A percentile compares a stretch with the other conserved stretches of the same genome.
Conservation (phyloP, 2,888 invertebrate genomes). For the Lypha dubia region DNA sequence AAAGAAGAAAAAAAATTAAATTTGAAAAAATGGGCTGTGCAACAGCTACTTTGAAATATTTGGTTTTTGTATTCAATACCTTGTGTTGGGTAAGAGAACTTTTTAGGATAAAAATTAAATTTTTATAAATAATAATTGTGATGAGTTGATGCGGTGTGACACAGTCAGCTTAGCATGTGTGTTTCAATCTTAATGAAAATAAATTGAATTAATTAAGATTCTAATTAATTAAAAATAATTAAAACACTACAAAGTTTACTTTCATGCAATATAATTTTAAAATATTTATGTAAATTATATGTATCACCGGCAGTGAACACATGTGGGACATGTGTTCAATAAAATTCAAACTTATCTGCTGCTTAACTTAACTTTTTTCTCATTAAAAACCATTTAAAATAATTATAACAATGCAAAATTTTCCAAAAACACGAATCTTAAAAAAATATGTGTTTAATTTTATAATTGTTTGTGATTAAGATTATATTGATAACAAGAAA, state of each 20-base stretch:
- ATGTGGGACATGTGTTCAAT: not conserved
- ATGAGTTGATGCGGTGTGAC: not conserved
- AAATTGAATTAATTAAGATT: no score
- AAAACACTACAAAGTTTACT: no score
- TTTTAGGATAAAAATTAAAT: not conserved
- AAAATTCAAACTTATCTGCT: not conserved
- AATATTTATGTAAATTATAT: no score
- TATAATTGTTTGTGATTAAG: slow-evolving; percentile 32
- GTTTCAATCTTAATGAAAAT: no score
- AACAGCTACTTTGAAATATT: slow-evolving; percentile 76
- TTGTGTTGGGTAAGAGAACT: slow-evolving; percentile 77
- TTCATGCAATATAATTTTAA: no score
- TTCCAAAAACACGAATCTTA: not conserved
- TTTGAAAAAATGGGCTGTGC: slow-evolving; percentile 76
- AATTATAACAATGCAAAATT: slow-evolving; percentile 4
- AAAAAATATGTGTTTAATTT: slow-evolving; percentile 39
- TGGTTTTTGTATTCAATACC: slow-evolving; percentile 76
- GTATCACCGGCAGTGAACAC: not conserved
- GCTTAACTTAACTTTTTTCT: not conserved
- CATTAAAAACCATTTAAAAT: not conserved
- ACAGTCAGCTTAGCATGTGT: no score
- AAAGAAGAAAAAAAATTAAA: not conserved
- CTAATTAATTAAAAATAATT: no score
- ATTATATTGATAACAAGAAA: slow-evolving; percentile 35
- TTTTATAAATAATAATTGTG: not conserved